Evolutionary conservation across 2,888 invertebrate species (phyloP), one percentile per base, ranked within the genome.

Genomic region (Stegana nigrithorax): DNA sequence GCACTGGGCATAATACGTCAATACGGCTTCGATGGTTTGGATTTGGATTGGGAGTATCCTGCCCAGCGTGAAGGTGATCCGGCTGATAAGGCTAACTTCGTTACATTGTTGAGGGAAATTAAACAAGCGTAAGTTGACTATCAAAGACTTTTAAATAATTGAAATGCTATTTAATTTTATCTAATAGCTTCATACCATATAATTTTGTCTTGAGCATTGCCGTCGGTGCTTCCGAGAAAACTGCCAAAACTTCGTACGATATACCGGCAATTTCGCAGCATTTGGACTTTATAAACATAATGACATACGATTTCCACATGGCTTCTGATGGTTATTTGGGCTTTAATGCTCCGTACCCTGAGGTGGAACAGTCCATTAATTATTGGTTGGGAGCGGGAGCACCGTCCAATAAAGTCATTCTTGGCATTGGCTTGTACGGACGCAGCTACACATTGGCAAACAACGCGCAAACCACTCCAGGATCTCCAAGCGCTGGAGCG

Each of bases 21-120:
- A 67, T 89, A 93, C 72, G 90, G 90, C 62, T 97, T 97, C 74
- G 95, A 97, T 80, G 97, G 97, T 2, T 86, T 97, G 36, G 95
- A 97, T 84, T 87, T 97, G 26, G 96, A 96, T 82, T 97, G 96
- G 96, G 95, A 96, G 80, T 97, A 95, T 83, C 96, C 96, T 0
- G 92, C 90, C 0, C 74, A 73, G 32, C 75, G 81, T n/a, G 80
- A 72, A 10, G 80, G 81, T 3, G 32, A 12, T 4, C 5, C 64
- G 86, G 89, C 89, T 0, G 92, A 94, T 74, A 94, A 94, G 71
- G 91, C 89, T 56, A 92, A 92, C 81, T 95, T 94, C 0, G 75
- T 77, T 0, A 73, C 73, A 0, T 69, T 78, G 5, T 32, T 81
- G 19, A 67, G 70, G 1, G 79, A 80, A 58, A 74, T 76, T n/a